These are phyloP conservation scores for Halichoerus grypus DNA, from an alignment of 2,113 vertebrate genomes.

Conservation along the genomic window DNA sequence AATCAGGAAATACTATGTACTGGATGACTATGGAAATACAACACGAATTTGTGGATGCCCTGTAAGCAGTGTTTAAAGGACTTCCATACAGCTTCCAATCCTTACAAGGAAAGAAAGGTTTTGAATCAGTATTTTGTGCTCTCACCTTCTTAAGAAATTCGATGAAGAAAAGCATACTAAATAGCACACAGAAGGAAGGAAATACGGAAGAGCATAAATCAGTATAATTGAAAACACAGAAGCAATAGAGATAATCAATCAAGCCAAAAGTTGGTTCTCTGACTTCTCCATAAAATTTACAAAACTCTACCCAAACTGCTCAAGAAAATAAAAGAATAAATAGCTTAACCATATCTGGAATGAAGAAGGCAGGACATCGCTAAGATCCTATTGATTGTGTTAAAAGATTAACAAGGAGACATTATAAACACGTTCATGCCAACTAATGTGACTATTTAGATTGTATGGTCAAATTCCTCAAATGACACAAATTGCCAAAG, in stretches of 20 bases:
- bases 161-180: background rate
- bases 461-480: background rate
- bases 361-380: background rate
- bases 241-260: background rate
- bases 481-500: background rate
- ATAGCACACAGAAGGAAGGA: background rate
- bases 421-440: background rate
- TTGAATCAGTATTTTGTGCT: background rate
- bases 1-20: background rate
- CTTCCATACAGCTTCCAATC: background rate
- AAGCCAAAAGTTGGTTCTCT: background rate
- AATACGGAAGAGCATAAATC: fast-evolving
- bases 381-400: background rate
- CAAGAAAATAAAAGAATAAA: background rate
- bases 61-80: background rate
- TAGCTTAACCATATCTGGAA: background rate
- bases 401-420: background rate
- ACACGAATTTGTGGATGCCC: background rate
- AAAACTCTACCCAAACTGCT: background rate
- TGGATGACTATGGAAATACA: background rate
- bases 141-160: background rate
- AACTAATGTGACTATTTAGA: background rate
- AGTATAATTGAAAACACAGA: background rate
- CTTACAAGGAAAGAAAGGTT: background rate
- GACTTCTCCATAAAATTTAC: background rate